Evolutionary conservation across 2,113 vertebrate species (phyloP), one percentile per base, ranked within the genome.

Genomic region (Kryptolebias marmoratus): DNA sequence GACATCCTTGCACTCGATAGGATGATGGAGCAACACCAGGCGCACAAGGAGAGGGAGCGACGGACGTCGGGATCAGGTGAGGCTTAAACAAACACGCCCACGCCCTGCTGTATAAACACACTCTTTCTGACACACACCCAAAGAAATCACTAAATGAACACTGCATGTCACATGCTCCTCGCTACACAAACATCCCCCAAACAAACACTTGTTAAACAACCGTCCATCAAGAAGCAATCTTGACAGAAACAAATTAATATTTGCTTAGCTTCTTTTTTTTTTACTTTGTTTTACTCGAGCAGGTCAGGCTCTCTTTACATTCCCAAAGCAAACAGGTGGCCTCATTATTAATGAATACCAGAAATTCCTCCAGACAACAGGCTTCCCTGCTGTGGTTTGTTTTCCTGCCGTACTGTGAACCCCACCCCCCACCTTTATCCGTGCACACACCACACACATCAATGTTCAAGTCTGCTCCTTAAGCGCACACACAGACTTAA

Each of bases 21-120:
- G 93, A 95, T 97, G 93, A 96, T 97, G 96, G 97, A 98, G 87
- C 97, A 96, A 80, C 96, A 95, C 88, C 95, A 98, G 81, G 90
- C 79, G 27, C 91, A 92, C 86, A 96, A 97, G 85, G 96, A 97
- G 84, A 93, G 97, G 78, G 97, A 99, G 91, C 95, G 97, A 83
- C 95, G 96, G 66, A 94, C 95, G 8, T 97, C 97, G 6, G 96
- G 96, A 81, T 95, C 93, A 88, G 90, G 91, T 93, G 82, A 90
- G 91, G 67, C 63, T 75, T 78, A 18, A 36, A 44, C 73, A 86
- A 87, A 90, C 58, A 76, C 10, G 42, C 22, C 47, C 69, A 73
- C 88, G 55, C 74, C 78, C 72, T 61, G 11, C 28, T 69, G 27
- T 64, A 61, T 68, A 70, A 61, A 71, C 66, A 76, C 68, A 73